Conservation (phyloP, 2,113 vertebrate species). For the Laticauda laticaudata region DNA sequence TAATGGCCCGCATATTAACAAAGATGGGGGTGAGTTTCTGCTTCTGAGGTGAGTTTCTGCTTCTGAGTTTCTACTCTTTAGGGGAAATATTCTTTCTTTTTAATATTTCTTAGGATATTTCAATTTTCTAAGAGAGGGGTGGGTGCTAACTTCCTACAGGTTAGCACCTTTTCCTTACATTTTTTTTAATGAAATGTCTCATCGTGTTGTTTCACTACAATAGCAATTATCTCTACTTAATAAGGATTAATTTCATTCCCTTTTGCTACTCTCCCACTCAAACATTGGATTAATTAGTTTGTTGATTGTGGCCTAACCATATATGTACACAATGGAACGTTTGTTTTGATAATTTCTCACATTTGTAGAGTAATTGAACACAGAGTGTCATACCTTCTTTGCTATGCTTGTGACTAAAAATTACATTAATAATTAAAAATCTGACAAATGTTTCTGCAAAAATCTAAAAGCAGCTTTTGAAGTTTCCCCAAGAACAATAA, state of each 20-base stretch:
- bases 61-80: too few relatives aligned
- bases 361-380: not conserved
- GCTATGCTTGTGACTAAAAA: not conserved
- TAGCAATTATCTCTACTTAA: not conserved
- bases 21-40: too few relatives aligned
- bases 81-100: too few relatives aligned
- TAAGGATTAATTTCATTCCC: not conserved
- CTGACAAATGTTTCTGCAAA: not conserved
- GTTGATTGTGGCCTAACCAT: not conserved
- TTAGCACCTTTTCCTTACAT: not conserved
- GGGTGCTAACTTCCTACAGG: not conserved
- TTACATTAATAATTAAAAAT: not conserved
- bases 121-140: too few relatives aligned
- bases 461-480: not conserved
- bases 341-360: not conserved
- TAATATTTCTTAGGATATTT: too few relatives aligned
- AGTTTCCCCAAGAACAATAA: too few relatives aligned
- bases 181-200: not conserved
- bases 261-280: not conserved
- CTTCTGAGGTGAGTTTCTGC: too few relatives aligned
- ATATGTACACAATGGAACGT: not conserved
- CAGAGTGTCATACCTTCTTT: not conserved
- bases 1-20: too few relatives aligned
- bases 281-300: not conserved
- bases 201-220: not conserved